phyloP scores from a whole-genome alignment of 2,888 invertebrate species.

The Steinernema scapterisci region DNA sequence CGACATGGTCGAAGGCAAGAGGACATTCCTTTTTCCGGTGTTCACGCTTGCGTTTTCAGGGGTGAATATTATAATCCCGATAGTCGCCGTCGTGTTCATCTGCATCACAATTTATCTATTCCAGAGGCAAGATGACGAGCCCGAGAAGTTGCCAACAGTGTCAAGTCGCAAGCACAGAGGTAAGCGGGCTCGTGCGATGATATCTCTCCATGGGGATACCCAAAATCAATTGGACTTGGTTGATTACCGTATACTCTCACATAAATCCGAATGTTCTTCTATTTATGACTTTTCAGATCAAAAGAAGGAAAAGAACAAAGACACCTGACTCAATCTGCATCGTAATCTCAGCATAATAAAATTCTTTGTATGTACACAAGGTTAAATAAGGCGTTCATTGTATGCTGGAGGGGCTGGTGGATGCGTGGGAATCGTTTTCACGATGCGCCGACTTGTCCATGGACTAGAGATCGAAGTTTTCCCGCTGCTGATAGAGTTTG shows the following conservation, averaged over 20 bases:
- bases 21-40: neutral
- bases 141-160: neutral
- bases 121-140: neutral
- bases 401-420: neutral
- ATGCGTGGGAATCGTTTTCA: neutral
- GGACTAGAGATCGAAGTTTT: slow-evolving; percentile 9
- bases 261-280: too few relatives aligned
- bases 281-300: neutral
- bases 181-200: neutral
- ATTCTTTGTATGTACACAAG: neutral
- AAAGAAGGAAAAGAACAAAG: slow-evolving; percentile 5
- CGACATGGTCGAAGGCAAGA: slow-evolving; percentile 35
- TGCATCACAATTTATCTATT: slow-evolving; percentile 45
- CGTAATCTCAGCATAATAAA: neutral
- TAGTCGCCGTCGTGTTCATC: slow-evolving; percentile 53
- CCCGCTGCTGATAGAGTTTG: slow-evolving; percentile 3
- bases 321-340: neutral
- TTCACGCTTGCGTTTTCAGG: slow-evolving; percentile 42
- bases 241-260: too few relatives aligned
- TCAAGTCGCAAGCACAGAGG: neutral
- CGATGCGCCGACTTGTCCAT: neutral
- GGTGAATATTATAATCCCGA: slow-evolving; percentile 58
- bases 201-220: too few relatives aligned
- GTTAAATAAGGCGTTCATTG: slow-evolving; percentile 18
- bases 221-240: neutral